Conservation (phyloP, 2,888 invertebrate genomes). For the Antheraea assamensis region DNA sequence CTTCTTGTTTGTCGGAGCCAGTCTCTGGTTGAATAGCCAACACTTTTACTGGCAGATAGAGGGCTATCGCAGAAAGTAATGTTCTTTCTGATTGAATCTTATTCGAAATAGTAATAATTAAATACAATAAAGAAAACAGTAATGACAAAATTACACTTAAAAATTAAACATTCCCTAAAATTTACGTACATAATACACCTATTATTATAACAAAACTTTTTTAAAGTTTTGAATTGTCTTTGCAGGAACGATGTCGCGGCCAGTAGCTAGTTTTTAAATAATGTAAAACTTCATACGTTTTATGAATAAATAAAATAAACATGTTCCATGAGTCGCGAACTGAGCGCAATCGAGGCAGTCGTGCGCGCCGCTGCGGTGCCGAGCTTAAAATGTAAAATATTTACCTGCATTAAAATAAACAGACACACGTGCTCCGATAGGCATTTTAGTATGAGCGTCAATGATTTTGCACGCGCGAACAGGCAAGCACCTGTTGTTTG, state of each 20-base stretch:
- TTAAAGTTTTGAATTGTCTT: too few relatives aligned
- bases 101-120: too few relatives aligned
- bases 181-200: too few relatives aligned
- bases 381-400: constrained; percentile 52
- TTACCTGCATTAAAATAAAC: constrained; percentile 38
- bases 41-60: too few relatives aligned
- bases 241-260: not conserved
- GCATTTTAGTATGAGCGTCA: constrained; percentile 29
- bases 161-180: too few relatives aligned
- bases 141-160: too few relatives aligned
- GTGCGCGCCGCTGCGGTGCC: constrained; percentile 44
- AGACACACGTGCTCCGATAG: constrained; percentile 33
- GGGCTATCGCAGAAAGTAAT: too few relatives aligned
- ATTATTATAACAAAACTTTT: too few relatives aligned
- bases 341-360: constrained; percentile 45
- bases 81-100: too few relatives aligned
- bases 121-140: too few relatives aligned
- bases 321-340: constrained; percentile 37
- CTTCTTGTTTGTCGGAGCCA: too few relatives aligned
- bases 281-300: not conserved
- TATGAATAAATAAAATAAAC: not conserved
- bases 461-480: constrained; percentile 27
- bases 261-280: not conserved
- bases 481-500: constrained; percentile 16
- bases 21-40: too few relatives aligned